These are phyloP conservation scores for Arrhopalites spinosus DNA, from an alignment of 2,888 invertebrate genomes.

Conservation along the genomic window DNA sequence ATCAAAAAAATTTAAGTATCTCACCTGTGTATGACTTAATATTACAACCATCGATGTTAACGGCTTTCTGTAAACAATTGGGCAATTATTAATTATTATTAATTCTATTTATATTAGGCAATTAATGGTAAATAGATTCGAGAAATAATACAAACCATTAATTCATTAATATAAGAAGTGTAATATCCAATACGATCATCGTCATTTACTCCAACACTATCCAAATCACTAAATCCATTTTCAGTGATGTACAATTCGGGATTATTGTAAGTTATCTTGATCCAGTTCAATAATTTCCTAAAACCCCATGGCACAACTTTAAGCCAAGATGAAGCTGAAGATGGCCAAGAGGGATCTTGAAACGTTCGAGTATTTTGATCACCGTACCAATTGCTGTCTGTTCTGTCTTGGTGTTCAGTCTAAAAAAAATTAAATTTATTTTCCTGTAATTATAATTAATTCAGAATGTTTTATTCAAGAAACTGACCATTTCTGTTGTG, in stretches of 20 bases:
- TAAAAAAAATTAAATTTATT: neutral
- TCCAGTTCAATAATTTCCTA: slow-evolving; percentile 59
- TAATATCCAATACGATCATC: slow-evolving; percentile 41
- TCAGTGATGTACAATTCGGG: slow-evolving; percentile 65
- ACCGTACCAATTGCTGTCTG: slow-evolving; percentile 27
- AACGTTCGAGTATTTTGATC: slow-evolving; percentile 36
- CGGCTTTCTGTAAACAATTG: too few relatives aligned
- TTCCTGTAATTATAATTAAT: too few relatives aligned
- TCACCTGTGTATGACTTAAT: slow-evolving; percentile 19
- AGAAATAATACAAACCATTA: too few relatives aligned
- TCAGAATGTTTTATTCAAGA: too few relatives aligned
- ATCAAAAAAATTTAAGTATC: neutral
- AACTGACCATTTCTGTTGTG: slow-evolving; percentile 46
- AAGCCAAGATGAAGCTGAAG: slow-evolving; percentile 39
- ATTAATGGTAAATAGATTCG: too few relatives aligned
- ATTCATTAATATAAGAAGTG: slow-evolving; percentile 49
- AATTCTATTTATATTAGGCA: too few relatives aligned
- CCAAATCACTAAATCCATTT: slow-evolving; percentile 49
- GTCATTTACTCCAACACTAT: slow-evolving; percentile 42
- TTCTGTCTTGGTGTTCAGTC: slow-evolving; percentile 19
- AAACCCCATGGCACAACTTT: slow-evolving; percentile 42
- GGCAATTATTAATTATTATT: too few relatives aligned
- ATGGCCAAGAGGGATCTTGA: slow-evolving; percentile 42
- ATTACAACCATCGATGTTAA: slow-evolving; percentile 15
- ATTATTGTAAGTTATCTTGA: slow-evolving; percentile 66